Evolutionary conservation across 2,888 invertebrate genomes (phyloP).

Genomic region (Nemapogon koenigi): DNA sequence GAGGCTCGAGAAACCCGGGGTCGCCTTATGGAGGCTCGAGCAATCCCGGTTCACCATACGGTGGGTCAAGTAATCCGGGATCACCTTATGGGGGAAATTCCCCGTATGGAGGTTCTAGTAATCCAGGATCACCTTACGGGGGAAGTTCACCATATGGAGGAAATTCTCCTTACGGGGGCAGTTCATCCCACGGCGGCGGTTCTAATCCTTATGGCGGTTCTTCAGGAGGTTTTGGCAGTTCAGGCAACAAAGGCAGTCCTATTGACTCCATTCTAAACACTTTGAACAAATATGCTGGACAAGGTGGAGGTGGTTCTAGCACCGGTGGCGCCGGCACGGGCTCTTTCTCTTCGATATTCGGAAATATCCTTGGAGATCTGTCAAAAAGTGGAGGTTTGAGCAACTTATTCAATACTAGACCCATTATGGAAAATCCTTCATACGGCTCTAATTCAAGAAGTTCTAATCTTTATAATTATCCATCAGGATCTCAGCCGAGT

Average conservation of each 20-base stretch:
- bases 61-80: constrained; percentile 19
- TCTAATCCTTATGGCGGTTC: constrained; percentile 21
- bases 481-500: constrained; percentile 43
- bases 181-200: constrained; percentile 16
- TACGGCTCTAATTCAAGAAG: constrained; percentile 34
- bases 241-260: constrained; percentile 24
- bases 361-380: constrained; percentile 40
- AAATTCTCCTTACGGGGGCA: constrained; percentile 20
- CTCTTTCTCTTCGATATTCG: constrained; percentile 39
- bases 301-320: constrained; percentile 17
- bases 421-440: constrained; percentile 51
- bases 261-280: constrained; percentile 34
- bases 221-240: constrained; percentile 15
- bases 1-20: constrained; percentile 19
- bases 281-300: constrained; percentile 32
- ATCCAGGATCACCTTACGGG: constrained; percentile 12
- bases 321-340: constrained; percentile 16
- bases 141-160: constrained; percentile 16
- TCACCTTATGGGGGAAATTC: constrained; percentile 19
- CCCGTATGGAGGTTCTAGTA: constrained; percentile 22
- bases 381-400: constrained; percentile 37
- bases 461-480: constrained; percentile 41
- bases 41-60: constrained; percentile 8
- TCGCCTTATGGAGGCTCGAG: neutral
- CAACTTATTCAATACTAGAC: constrained; percentile 46